Conservation (phyloP, 2,888 invertebrate species). For the Noctuana brunneofusca region DNA sequence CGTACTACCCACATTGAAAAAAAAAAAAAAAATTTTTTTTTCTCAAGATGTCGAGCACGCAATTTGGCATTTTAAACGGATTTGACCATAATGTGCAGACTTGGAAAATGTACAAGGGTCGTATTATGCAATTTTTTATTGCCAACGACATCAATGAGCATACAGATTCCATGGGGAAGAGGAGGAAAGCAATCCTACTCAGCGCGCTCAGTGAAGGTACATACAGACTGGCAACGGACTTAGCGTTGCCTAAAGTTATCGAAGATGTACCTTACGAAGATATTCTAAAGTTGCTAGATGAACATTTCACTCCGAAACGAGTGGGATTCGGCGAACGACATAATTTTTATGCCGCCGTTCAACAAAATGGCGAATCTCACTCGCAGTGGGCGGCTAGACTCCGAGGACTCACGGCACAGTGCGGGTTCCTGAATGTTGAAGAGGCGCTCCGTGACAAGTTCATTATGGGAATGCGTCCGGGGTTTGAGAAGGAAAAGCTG, state of each 20-base stretch:
- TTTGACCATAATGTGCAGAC: constrained; percentile 28
- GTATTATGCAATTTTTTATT: constrained; percentile 32
- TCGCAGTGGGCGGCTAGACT: constrained; percentile 37
- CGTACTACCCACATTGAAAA: constrained; percentile 4
- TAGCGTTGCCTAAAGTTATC: constrained; percentile 20
- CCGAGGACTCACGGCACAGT: constrained; percentile 34
- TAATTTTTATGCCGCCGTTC: constrained; percentile 43
- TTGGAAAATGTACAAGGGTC: constrained; percentile 30
- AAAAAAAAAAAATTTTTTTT: constrained; percentile 7
- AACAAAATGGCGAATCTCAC: constrained; percentile 39
- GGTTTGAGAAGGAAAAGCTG: constrained; percentile 42
- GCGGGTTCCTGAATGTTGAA: constrained; percentile 32
- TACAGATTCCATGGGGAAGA: constrained; percentile 6
- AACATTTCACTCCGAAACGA: constrained; percentile 43
- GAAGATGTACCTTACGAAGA: constrained; percentile 35
- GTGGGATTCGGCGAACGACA: constrained; percentile 44
- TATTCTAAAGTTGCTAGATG: constrained; percentile 38
- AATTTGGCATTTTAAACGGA: constrained; percentile 11
- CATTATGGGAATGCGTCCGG: constrained; percentile 36
- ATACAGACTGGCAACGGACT: constrained; percentile 20
- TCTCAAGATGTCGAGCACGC: background rate
- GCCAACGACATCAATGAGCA: constrained; percentile 25
- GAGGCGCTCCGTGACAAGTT: constrained; percentile 36
- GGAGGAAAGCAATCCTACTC: constrained; percentile 14
- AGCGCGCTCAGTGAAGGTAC: constrained; percentile 31